Evolutionary conservation across 2,888 invertebrate species (phyloP).

Genomic region (Monopis laevigella): DNA sequence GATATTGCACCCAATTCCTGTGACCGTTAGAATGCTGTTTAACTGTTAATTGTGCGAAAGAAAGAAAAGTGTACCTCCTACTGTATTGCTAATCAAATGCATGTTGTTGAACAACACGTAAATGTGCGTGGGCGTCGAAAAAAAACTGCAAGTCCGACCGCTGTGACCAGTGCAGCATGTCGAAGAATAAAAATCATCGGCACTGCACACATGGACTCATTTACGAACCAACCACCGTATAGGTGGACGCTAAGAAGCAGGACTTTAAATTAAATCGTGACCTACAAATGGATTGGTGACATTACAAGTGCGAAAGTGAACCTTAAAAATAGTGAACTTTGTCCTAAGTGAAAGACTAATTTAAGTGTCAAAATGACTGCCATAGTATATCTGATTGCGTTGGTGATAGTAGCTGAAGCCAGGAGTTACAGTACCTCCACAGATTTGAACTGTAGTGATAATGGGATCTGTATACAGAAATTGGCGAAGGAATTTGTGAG

Average conservation of each 20-base stretch:
- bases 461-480: constrained; percentile 67
- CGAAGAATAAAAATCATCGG: constrained; percentile 59
- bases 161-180: constrained; percentile 47
- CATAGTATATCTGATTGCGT: constrained; percentile 40
- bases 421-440: constrained; percentile 31
- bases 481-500: constrained; percentile 58
- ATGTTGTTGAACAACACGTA: constrained; percentile 25
- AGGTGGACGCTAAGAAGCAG: constrained; percentile 35
- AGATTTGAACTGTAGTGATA: constrained; percentile 65
- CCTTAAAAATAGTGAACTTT: constrained; percentile 23
- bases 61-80: constrained; percentile 44
- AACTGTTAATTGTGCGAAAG: constrained; percentile 24
- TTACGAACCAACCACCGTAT: constrained; percentile 48
- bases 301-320: constrained; percentile 34
- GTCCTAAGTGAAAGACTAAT: constrained; percentile 10
- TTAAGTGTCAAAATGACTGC: constrained; percentile 50
- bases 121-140: constrained; percentile 31
- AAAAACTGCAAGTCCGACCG: constrained; percentile 39
- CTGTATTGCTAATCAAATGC: constrained; percentile 28
- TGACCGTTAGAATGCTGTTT: constrained; percentile 9
- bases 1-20: constrained; percentile 6
- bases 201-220: constrained; percentile 44
- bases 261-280: constrained; percentile 29
- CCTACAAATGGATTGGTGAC: constrained; percentile 62
- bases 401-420: constrained; percentile 39